Base-by-base conservation (phyloP, 1,140 invertebrate genomes). In the Drosophila quadrilineata region DNA sequence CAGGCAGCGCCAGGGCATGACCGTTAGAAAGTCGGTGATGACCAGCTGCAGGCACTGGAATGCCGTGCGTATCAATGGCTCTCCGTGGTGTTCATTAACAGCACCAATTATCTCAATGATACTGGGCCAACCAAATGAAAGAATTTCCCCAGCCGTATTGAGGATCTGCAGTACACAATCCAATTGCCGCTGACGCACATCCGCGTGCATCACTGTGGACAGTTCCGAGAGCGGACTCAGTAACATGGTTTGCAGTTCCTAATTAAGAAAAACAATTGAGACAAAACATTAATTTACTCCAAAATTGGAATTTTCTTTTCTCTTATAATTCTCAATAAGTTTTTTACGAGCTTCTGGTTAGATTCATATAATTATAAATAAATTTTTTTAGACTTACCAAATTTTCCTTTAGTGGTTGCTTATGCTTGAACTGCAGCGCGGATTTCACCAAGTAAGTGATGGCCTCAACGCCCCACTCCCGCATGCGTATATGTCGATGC, bases 381-480 rank as follows among this genome's bases (percentile, higher is more conserved):
- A n/a, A n/a, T n/a, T n/a, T n/a, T n/a, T n/a, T n/a, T n/a, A n/a
- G n/a, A 54, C 84, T 71, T 74, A 96, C 95, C 91, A 96, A 94
- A 89, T 97, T 97, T 70, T 96, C 95, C 50, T 95, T 93, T 2
- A 96, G 92, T 2, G 96, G 95, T 60, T 96, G 93, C 22, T 94
- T 93, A 89, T 97, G 96, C 90, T 97, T 96, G 73, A 95, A 94
- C 64, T 95, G 94, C 35, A 99, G 92, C n/a, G 97, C 97, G 0
- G 96, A 94, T 90, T 97, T 96, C 0, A 99, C 97, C 12, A 99
- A 91, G 85, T 96, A 97, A 0, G 98, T 99, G 10, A 99, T 94
- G 1, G 98, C 97, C 91, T 99, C 97, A 0, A 98, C 97, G 3
- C 98, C 98, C 98, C 98, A 99, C 90, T 98, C 97, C 24, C 98